Conservation (phyloP, 2,888 invertebrate genomes). For the Idaea straminata region DNA sequence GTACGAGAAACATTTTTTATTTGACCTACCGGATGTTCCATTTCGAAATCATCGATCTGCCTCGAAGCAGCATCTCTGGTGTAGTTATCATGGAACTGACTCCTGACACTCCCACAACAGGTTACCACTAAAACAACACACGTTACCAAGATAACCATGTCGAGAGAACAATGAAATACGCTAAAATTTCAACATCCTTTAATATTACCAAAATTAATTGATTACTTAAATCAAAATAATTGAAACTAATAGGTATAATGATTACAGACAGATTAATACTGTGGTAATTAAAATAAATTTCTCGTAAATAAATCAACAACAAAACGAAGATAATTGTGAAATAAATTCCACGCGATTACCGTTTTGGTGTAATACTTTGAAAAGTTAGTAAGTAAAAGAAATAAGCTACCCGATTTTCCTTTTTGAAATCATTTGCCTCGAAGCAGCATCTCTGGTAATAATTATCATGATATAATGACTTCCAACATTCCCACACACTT, state of each 20-base stretch:
- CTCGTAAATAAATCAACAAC: too few species aligned
- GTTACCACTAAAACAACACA: neutral
- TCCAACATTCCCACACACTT: too few species aligned
- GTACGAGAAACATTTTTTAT: too few species aligned
- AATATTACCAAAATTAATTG: too few species aligned
- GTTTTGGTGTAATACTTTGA: too few species aligned
- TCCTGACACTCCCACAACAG: neutral
- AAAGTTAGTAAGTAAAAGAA: neutral
- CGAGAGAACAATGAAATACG: neutral
- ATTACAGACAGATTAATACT: too few species aligned
- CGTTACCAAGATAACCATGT: neutral
- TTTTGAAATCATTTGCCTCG: constrained; percentile 1
- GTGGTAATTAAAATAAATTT: too few species aligned
- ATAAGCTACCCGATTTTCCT: constrained; percentile 1
- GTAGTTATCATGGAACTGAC: constrained; percentile 8
- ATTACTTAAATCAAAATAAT: too few species aligned
- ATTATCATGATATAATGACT: constrained; percentile 4
- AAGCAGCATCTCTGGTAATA: constrained; percentile 16
- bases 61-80: constrained; percentile 15
- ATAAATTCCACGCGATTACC: too few species aligned
- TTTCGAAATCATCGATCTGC: neutral
- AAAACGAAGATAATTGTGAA: too few species aligned
- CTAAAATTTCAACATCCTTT: neutral
- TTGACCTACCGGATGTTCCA: constrained; percentile 3
- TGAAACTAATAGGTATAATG: too few species aligned